Evolutionary conservation across 2,888 invertebrate genomes (phyloP).

Genomic region (Drosophila borborema): DNA sequence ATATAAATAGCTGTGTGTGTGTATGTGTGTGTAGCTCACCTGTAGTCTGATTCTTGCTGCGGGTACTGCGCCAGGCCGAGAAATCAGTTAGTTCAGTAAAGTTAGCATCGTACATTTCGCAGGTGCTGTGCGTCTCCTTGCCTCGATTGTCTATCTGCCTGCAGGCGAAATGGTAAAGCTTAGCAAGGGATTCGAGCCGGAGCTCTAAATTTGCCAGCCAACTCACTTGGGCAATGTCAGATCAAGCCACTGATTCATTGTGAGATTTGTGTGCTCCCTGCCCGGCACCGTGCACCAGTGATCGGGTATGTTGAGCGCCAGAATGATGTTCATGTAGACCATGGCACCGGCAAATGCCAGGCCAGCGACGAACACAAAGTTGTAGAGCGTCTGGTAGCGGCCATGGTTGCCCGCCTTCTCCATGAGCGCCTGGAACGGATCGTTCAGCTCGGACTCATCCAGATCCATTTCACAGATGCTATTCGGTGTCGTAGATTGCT

Average conservation of each 20-base stretch:
- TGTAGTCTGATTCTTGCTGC: slow-evolving; percentile 69
- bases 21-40: slow-evolving; percentile 51
- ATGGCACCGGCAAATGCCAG: slow-evolving; percentile 86
- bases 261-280: slow-evolving; percentile 85
- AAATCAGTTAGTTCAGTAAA: slow-evolving; percentile 79
- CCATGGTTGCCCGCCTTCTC: slow-evolving; percentile 86
- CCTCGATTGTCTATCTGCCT: slow-evolving; percentile 84
- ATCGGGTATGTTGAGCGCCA: slow-evolving; percentile 87
- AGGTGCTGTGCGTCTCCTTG: slow-evolving; percentile 84
- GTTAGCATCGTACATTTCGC: slow-evolving; percentile 85
- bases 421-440: slow-evolving; percentile 86
- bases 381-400: slow-evolving; percentile 86
- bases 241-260: slow-evolving; percentile 86
- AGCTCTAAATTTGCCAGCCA: neutral
- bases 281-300: slow-evolving; percentile 88
- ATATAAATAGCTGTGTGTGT: neutral
- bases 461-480: slow-evolving; percentile 58
- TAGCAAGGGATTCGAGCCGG: neutral
- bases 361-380: slow-evolving; percentile 85
- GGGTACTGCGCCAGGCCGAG: slow-evolving; percentile 69
- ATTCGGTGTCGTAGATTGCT: slow-evolving; percentile 45
- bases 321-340: slow-evolving; percentile 86
- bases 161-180: neutral
- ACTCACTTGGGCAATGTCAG: slow-evolving; percentile 86
- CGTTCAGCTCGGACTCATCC: slow-evolving; percentile 72